These are phyloP conservation scores for Gobio gobio DNA, from an alignment of 2,113 vertebrate genomes.

Conservation along the genomic window DNA sequence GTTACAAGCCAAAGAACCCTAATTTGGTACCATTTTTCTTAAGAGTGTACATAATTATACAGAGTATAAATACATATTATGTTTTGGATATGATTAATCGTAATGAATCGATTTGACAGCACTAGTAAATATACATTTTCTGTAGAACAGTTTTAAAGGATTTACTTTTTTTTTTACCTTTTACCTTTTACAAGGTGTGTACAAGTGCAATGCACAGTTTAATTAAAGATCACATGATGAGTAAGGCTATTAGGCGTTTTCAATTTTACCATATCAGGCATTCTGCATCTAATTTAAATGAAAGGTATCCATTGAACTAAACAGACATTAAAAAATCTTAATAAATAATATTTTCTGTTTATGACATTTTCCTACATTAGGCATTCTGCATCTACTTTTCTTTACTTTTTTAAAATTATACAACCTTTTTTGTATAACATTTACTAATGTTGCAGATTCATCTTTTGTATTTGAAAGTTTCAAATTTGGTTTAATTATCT, in stretches of 20 bases:
- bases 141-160: not conserved
- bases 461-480: not conserved
- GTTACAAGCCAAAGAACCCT: no score
- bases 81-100: no score
- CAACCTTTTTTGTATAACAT: not conserved
- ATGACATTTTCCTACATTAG: not conserved
- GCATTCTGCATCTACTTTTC: not conserved
- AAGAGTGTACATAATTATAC: no score
- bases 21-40: no score
- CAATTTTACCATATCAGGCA: not conserved
- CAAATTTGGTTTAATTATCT: not conserved
- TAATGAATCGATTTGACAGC: no score
- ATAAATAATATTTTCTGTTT: not conserved
- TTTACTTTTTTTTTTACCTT: not conserved
- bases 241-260: not conserved
- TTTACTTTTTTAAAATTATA: not conserved
- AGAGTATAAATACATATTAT: no score
- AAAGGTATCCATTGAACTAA: no score
- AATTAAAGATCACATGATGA: not conserved
- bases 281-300: not conserved
- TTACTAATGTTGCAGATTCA: not conserved
- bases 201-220: not conserved
- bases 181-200: not conserved
- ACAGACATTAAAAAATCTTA: not conserved
- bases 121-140: not conserved